Evolutionary conservation across 2,888 invertebrate species (phyloP), one percentile per base, ranked within the genome.

Genomic region (Deroplatys truncata): DNA sequence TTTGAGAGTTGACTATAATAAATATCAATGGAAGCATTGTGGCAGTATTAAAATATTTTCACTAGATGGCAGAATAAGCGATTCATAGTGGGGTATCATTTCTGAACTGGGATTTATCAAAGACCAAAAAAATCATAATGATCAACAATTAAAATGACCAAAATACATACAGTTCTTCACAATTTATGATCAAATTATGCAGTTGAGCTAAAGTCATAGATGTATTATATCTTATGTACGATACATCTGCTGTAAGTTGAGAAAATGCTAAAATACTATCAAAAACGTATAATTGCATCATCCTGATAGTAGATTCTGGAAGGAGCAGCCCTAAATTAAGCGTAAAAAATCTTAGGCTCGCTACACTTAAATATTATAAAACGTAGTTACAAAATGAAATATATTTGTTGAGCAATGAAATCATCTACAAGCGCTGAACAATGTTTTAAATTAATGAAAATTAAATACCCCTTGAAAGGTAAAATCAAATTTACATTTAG

Each of bases 271-370:
- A 0, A 20, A 72, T 20, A 56, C 56, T 7, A 72, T 25, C 56
- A 72, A 72, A 56, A 20, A 72, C 20, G n/a, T 25, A 56, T 85
- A 10, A 28, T 88, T 89, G 20, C 89, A 89, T 89, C 89, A 89
- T 85, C 88, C 35, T 10, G 2, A 29, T 85, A 10, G 89, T 89
- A 89, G 28, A 43, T 87, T 87, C 87, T 87, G 28, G 87, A 87
- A 87, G 7, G 13, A 10, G 0, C 0, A 28, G 87, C 87, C 43
- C 87, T 15, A 20, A 0, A 82, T 29, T 87, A 83, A 4, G 43
- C 87, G 15, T 87, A 87, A 87, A 29, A 86, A 8, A 3, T 72
- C 0, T 7, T 72, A n/a, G 20, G 20, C 2, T 49, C 1, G 1
- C 56, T 82, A 25, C 7, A 0, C 5, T 56, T 82, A 29, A 82